A percentile compares a stretch with the other conserved stretches of the same genome.
phyloP scores from a whole-genome alignment of 2,113 vertebrate genomes.

The cattle (Bos taurus) region ARS-UCD2.0 NC_037342.1:79136001-79136500 shows the following conservation, averaged over 20 bases:
- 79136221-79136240: neutral
- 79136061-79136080: too few relatives aligned
- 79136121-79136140: neutral
- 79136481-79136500: accelerated
- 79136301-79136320: neutral
- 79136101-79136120: neutral
- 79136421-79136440: neutral
- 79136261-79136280: neutral
- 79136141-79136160: neutral
- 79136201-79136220: neutral
- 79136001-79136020: too few relatives aligned
- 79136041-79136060: too few relatives aligned
- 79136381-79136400: neutral
- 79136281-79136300: neutral
- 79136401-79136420: neutral
- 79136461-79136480: neutral
- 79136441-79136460: neutral
- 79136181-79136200: neutral
- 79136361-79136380: neutral
- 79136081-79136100: neutral
- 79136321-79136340: neutral
- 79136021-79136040: too few relatives aligned
- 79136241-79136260: neutral
- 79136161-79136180: neutral
- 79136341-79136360: neutral